phyloP scores from a whole-genome alignment of 2,888 invertebrate genomes.

The Drosophila quinaria region DNA sequence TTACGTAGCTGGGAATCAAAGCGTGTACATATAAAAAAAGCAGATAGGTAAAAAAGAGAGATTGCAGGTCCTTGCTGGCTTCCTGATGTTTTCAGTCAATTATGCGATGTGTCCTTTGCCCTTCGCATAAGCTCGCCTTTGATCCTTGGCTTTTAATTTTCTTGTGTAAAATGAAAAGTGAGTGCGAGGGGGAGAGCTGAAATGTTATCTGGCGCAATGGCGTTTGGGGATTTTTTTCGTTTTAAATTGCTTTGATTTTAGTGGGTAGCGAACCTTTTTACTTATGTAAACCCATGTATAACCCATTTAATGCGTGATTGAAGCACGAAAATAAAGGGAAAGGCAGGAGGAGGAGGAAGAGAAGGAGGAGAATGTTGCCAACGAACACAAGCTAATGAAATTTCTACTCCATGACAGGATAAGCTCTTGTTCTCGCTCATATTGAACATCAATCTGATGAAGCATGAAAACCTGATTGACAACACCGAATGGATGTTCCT shows the following conservation, averaged over 20 bases:
- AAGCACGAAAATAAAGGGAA: not conserved
- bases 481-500: conserved; percentile 93
- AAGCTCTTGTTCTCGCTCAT: conserved; percentile 95
- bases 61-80: conserved; percentile 34
- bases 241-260: conserved; percentile 54
- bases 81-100: conserved; percentile 74
- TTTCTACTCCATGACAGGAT: conserved; percentile 87
- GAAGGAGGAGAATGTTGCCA: not conserved
- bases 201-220: conserved; percentile 41
- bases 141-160: conserved; percentile 70
- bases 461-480: conserved; percentile 88
- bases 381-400: conserved; percentile 46
- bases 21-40: conserved; percentile 3
- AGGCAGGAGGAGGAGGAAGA: no score
- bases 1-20: conserved; percentile 29
- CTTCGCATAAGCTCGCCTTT: conserved; percentile 45
- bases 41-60: not conserved
- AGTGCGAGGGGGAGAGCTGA: conserved; percentile 22
- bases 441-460: conserved; percentile 90
- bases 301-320: conserved; percentile 64
- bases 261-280: conserved; percentile 43
- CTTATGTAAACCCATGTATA: conserved; percentile 25
- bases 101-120: conserved; percentile 48
- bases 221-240: conserved; percentile 20
- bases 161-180: conserved; percentile 21